phyloP scores from a whole-genome alignment of 1,140 invertebrate genomes.

The Dolichoris vasculosae region DNA sequence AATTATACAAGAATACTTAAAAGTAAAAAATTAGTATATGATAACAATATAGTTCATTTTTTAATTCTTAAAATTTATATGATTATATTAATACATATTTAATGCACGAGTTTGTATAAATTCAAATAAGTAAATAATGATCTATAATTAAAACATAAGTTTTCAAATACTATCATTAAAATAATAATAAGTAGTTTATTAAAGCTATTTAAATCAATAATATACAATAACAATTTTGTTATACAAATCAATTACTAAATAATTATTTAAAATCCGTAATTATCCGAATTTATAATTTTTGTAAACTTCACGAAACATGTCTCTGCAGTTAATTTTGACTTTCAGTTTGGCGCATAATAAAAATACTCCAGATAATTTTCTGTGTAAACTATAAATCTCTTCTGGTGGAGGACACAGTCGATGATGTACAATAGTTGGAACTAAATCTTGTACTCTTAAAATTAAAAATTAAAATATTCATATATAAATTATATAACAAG shows the following conservation, averaged over 20 bases:
- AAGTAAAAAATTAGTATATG: background rate
- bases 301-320: slow-evolving; percentile 90
- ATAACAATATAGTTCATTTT: background rate
- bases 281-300: slow-evolving; percentile 78
- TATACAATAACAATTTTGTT: slow-evolving; percentile 26
- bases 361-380: slow-evolving; percentile 98
- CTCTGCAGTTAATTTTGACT: slow-evolving; percentile 88
- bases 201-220: slow-evolving; percentile 24
- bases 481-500: background rate
- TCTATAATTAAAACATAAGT: too few species aligned
- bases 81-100: too few species aligned
- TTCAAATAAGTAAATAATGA: too few species aligned
- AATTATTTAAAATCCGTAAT: slow-evolving; percentile 8
- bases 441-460: slow-evolving; percentile 83
- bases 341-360: slow-evolving; percentile 94
- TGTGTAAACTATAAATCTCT: slow-evolving; percentile 98
- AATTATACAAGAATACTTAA: too few species aligned
- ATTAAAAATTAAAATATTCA: slow-evolving; percentile 29
- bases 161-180: background rate
- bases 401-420: slow-evolving; percentile 97
- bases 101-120: too few species aligned
- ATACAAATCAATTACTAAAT: background rate
- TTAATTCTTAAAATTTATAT: too few species aligned
- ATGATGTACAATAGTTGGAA: slow-evolving; percentile 97
- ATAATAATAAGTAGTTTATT: background rate